A percentile compares a stretch with the other conserved stretches of the same genome.
Evolutionary conservation across 2,113 vertebrate genomes (phyloP).

Genomic region (Oncorhynchus gorbuscha): DNA sequence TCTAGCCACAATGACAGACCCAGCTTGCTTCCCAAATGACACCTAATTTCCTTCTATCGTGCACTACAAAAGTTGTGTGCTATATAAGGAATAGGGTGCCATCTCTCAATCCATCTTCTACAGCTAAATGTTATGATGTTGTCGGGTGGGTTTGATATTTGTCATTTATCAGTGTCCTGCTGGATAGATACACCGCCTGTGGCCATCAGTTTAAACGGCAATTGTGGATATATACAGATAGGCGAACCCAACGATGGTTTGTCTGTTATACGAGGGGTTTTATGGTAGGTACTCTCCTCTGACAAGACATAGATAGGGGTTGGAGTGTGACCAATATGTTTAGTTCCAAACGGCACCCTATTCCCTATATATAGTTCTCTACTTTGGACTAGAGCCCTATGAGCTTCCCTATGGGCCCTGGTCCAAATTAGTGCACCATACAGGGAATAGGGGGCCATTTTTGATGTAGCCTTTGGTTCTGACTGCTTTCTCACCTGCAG

Average conservation of each 20-base stretch:
- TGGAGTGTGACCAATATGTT: constrained; percentile 32
- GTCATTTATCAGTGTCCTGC: not conserved
- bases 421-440: too few relatives aligned
- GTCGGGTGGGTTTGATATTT: not conserved
- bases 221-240: not conserved
- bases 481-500: constrained; percentile 33
- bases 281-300: constrained; percentile 13
- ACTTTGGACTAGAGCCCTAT: too few relatives aligned
- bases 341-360: too few relatives aligned
- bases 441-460: too few relatives aligned
- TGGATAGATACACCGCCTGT: constrained; percentile 1
- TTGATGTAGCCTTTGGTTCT: not conserved
- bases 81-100: too few relatives aligned
- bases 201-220: not conserved
- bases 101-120: not conserved
- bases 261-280: constrained; percentile 42
- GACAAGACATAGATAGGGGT: constrained; percentile 41
- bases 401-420: too few relatives aligned
- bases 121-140: not conserved
- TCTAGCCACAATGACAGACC: too few relatives aligned
- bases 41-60: too few relatives aligned
- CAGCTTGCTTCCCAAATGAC: too few relatives aligned
- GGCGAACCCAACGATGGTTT: constrained; percentile 1
- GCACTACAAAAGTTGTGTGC: too few relatives aligned
- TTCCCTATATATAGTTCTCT: too few relatives aligned